phyloP scores from a whole-genome alignment of 2,888 invertebrate species.

The Desoria tigrina region DNA sequence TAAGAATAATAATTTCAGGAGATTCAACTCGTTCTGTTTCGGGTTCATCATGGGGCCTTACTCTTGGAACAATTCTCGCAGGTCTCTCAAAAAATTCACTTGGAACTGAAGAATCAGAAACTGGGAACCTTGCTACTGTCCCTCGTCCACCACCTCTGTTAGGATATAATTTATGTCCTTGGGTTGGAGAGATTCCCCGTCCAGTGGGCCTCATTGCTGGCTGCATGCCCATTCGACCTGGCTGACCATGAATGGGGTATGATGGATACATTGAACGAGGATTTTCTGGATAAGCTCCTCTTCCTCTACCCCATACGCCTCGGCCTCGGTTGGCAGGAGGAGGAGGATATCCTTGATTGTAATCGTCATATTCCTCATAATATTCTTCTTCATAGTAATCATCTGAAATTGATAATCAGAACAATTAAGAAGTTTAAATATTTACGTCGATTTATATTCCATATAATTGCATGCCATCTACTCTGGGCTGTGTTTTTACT shows the following conservation, averaged over 20 bases:
- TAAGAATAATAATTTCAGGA: conserved; percentile 1
- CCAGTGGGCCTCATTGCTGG: neutral
- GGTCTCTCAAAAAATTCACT: neutral
- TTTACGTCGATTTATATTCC: too few relatives aligned
- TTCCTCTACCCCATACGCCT: neutral
- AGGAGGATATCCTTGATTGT: neutral
- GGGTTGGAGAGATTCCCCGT: too few relatives aligned
- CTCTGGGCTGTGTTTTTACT: too few relatives aligned
- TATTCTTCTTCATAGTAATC: conserved; percentile 29
- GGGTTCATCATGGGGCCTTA: neutral
- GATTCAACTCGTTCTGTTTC: conserved; percentile 14
- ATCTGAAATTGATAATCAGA: conserved; percentile 15
- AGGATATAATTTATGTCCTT: neutral
- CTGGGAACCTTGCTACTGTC: neutral
- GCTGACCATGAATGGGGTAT: conserved; percentile 22
- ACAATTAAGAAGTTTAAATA: neutral
- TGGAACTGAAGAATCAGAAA: neutral
- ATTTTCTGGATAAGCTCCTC: neutral
- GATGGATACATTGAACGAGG: conserved; percentile 17
- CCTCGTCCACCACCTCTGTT: conserved; percentile 9
- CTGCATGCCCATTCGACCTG: neutral
- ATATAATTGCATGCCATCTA: too few relatives aligned
- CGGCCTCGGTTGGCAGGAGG: neutral
- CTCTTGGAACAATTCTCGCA: neutral
- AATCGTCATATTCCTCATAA: neutral